Percentiles rank a stretch among this genome's conserved stretches.
phyloP scores from a whole-genome alignment of 1,140 invertebrate genomes.

The Drosophila rufa region DNA sequence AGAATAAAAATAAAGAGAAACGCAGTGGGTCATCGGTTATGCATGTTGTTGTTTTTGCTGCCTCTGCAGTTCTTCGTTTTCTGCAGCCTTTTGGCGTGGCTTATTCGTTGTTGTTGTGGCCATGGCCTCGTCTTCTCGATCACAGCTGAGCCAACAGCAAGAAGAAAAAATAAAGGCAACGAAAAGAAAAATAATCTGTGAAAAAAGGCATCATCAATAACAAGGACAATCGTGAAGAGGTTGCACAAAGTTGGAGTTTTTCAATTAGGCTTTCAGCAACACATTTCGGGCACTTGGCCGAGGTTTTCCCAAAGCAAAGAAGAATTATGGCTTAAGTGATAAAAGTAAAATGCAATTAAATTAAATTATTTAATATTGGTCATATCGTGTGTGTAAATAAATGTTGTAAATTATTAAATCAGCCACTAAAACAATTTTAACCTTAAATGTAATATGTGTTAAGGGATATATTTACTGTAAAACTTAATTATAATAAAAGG shows the following conservation, averaged over 20 bases:
- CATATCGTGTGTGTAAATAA: neutral
- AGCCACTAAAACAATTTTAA: neutral
- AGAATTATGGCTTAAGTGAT: conserved; percentile 9
- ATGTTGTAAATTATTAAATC: neutral
- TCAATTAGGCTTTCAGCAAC: conserved; percentile 40
- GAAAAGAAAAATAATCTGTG: conserved; percentile 32
- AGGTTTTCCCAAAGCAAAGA: conserved; percentile 1
- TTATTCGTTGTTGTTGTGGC: conserved; percentile 36
- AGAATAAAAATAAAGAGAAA: conserved; percentile 75
- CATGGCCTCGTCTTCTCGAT: conserved; percentile 56
- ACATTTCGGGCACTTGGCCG: conserved; percentile 15
- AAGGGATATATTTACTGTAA: neutral
- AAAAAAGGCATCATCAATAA: conserved; percentile 58
- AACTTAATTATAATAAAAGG: neutral
- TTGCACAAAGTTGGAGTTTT: conserved; percentile 32
- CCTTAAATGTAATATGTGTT: too few relatives aligned
- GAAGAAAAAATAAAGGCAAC: conserved; percentile 20
- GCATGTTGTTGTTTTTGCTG: conserved; percentile 48
- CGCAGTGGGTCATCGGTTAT: conserved; percentile 81
- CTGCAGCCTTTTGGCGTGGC: conserved; percentile 40
- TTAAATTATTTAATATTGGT: neutral
- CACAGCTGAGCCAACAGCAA: conserved; percentile 47
- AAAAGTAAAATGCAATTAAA: conserved; percentile 16
- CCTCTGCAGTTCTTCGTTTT: conserved; percentile 16
- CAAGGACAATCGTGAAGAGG: conserved; percentile 59